A percentile compares a stretch with the other conserved stretches of the same genome.
phyloP scores from a whole-genome alignment of 1,140 invertebrate species.

The Penaeus indicus region DNA sequence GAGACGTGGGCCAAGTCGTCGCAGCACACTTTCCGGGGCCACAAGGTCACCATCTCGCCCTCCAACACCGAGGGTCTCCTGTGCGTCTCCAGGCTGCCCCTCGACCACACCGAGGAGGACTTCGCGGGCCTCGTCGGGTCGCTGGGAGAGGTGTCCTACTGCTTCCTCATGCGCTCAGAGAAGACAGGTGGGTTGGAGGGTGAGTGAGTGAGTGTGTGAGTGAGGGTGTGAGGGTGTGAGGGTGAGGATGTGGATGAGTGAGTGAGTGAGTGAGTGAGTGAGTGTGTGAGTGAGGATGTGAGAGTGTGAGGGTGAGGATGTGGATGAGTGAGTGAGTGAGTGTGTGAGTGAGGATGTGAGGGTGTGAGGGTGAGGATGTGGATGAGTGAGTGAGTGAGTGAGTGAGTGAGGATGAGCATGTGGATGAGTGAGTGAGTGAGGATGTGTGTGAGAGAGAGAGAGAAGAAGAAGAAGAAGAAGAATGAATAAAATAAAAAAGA shows the following conservation, averaged over 20 bases:
- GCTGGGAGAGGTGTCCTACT: slow-evolving; percentile 72
- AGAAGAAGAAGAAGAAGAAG: no score
- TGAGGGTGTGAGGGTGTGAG: background rate
- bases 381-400: background rate
- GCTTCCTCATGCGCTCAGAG: slow-evolving; percentile 75
- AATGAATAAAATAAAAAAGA: no score
- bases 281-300: background rate
- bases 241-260: background rate
- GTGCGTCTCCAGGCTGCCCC: slow-evolving; percentile 74
- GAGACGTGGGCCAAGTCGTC: slow-evolving; percentile 62
- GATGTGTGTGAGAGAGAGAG: background rate
- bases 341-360: background rate
- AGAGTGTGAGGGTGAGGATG: no score
- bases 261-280: background rate
- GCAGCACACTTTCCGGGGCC: slow-evolving; percentile 70
- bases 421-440: background rate
- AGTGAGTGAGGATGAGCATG: no score
- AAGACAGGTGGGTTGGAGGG: slow-evolving; percentile 71
- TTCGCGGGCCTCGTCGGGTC: slow-evolving; percentile 72
- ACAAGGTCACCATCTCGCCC: slow-evolving; percentile 71
- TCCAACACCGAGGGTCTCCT: slow-evolving; percentile 74
- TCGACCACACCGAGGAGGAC: slow-evolving; percentile 72
- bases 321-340: background rate
- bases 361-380: background rate
- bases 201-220: background rate